phyloP scores from a whole-genome alignment of 2,888 invertebrate genomes.

The Latrodectus elegans region DNA sequence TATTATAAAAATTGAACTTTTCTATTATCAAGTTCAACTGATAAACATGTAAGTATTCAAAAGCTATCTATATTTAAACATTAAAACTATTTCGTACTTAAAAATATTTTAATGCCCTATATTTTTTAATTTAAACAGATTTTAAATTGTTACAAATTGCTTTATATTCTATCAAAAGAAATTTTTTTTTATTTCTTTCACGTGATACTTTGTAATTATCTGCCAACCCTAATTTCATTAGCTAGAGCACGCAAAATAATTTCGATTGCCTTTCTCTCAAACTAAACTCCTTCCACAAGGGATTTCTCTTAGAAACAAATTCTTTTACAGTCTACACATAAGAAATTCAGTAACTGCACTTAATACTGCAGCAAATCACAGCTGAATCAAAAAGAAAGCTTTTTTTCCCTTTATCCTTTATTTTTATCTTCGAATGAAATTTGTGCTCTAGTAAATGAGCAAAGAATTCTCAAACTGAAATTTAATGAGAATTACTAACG shows the following conservation, averaged over 20 bases:
- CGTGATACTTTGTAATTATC: not conserved
- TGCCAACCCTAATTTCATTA: not conserved
- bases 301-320: not conserved
- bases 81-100: no score
- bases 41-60: no score
- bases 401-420: not conserved
- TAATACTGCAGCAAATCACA: slow-evolving; percentile 11
- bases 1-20: no score
- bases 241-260: slow-evolving; percentile 4
- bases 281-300: not conserved
- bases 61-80: no score
- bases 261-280: slow-evolving; percentile 34
- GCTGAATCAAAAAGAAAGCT: slow-evolving; percentile 27
- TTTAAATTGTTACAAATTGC: no score
- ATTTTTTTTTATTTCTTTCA: not conserved
- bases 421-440: not conserved
- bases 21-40: no score
- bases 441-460: not conserved
- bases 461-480: slow-evolving; percentile 4
- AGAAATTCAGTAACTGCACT: slow-evolving; percentile 13
- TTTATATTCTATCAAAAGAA: not conserved
- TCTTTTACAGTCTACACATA: not conserved
- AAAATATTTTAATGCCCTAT: no score
- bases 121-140: no score
- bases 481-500: slow-evolving; percentile 51